These are phyloP conservation scores for Bucorvus abyssinicus DNA, from an alignment of 2,797 vertebrate species.

Conservation along the genomic window DNA sequence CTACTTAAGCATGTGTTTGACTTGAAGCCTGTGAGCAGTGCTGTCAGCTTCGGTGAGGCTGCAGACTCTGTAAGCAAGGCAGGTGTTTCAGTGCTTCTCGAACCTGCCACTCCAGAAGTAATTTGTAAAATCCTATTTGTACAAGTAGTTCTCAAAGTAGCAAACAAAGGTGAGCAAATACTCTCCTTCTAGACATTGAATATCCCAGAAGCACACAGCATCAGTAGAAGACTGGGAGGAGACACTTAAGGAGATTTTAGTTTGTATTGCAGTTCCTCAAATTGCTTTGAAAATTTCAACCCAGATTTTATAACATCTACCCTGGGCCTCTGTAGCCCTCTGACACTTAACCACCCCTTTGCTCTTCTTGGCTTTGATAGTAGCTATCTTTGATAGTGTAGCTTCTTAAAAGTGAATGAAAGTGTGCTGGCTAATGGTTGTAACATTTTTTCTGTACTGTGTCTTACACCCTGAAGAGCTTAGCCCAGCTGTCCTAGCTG, in stretches of 20 bases:
- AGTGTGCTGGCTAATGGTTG: not conserved
- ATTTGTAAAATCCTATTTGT: conserved; percentile 24
- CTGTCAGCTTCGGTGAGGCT: not conserved
- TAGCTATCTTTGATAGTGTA: not conserved
- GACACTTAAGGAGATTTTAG: not conserved
- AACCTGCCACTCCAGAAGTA: not conserved
- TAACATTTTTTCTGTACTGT: not conserved
- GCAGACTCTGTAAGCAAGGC: not conserved
- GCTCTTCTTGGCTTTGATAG: not conserved
- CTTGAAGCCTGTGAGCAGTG: not conserved
- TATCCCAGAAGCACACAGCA: not conserved
- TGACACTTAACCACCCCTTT: not conserved
- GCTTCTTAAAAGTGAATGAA: not conserved
- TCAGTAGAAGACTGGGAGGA: not conserved
- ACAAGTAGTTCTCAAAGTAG: not conserved
- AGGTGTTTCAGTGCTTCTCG: not conserved
- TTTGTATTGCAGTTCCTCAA: not conserved
- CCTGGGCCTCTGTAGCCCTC: not conserved
- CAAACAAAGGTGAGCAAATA: not conserved
- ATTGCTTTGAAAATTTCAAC: not conserved
- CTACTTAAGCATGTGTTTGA: not conserved
- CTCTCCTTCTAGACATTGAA: not conserved
- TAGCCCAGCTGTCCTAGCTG: not conserved
- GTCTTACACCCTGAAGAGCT: not conserved
- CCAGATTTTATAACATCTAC: not conserved